A percentile compares a stretch with the other conserved stretches of the same genome.
Evolutionary conservation across 1,140 invertebrate species (phyloP).

Genomic region (Penaeus japonicus): DNA sequence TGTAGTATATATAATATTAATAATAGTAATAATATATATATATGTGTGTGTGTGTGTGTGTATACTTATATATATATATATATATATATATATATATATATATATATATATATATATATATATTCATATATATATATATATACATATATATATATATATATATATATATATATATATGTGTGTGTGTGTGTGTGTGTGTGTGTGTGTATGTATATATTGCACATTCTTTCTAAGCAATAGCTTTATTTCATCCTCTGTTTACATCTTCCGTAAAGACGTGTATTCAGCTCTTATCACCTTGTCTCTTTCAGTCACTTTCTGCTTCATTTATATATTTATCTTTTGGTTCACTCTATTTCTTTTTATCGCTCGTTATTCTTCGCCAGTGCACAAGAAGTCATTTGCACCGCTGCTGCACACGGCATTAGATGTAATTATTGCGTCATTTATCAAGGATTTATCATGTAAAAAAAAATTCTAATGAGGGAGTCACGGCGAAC

Average conservation of each 20-base stretch:
- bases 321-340: background rate
- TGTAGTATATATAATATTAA: background rate
- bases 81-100: slow-evolving; percentile 6
- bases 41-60: background rate
- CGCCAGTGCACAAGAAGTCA: background rate
- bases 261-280: background rate
- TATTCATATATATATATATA: background rate
- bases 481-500: too few species aligned
- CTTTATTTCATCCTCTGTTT: background rate
- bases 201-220: background rate
- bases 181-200: background rate
- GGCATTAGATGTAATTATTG: background rate
- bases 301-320: background rate
- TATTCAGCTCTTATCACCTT: background rate
- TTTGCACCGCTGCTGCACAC: background rate
- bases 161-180: background rate
- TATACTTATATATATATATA: background rate
- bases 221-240: too few species aligned
- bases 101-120: background rate
- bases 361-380: background rate
- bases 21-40: background rate
- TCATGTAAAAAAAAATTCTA: background rate
- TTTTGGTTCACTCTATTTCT: background rate
- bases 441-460: background rate
- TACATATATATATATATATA: background rate